These are phyloP conservation scores for Corythoichthys haematopterus DNA, from an alignment of 2,113 vertebrate species.

Conservation along the genomic window DNA sequence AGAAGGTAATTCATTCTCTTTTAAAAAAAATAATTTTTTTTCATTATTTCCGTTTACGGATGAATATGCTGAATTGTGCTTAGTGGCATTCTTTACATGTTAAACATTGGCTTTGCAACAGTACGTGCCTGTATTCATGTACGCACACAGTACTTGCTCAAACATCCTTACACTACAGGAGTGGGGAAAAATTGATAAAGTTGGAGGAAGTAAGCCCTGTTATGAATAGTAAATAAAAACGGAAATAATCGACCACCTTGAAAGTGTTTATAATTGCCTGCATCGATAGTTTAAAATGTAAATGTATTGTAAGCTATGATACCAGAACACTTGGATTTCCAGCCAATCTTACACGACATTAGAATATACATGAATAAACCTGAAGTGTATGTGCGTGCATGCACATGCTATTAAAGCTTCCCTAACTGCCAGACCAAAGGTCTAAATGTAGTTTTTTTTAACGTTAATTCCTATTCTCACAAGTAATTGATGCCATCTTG, in stretches of 20 bases:
- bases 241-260: background rate
- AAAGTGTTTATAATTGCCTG: no score
- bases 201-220: background rate
- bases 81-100: background rate
- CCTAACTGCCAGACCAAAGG: background rate
- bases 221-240: background rate
- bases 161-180: background rate
- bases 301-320: no score
- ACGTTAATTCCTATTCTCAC: no score
- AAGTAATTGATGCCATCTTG: background rate
- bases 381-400: background rate
- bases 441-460: no score
- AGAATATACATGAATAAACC: background rate
- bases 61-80: background rate
- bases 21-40: background rate
- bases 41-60: no score
- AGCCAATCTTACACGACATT: background rate
- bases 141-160: background rate
- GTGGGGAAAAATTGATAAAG: background rate
- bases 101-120: background rate
- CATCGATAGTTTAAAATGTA: no score
- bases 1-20: conserved; percentile 76
- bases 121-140: background rate
- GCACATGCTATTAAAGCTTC: background rate
- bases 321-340: no score